These are phyloP conservation scores for Dicaeum eximium DNA, from an alignment of 2,113 vertebrate species.

Conservation along the genomic window DNA sequence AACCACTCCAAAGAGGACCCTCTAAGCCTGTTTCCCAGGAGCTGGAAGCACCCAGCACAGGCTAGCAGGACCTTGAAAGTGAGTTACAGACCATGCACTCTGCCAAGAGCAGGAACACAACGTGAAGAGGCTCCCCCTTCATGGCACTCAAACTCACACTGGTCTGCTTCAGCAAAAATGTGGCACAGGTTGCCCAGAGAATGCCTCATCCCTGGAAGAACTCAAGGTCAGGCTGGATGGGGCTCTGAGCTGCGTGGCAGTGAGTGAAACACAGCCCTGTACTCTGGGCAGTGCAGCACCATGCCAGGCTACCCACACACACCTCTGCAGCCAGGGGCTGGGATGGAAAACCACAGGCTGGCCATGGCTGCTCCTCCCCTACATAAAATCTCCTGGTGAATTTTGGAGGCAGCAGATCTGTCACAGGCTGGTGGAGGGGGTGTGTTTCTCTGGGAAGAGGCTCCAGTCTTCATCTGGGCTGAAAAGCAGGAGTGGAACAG, in stretches of 20 bases:
- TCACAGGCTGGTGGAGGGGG: not conserved
- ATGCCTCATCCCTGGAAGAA: not conserved
- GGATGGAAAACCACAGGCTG: not conserved
- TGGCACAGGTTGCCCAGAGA: not conserved
- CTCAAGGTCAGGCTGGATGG: not conserved
- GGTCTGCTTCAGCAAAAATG: not conserved
- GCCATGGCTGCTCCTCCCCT: not conserved
- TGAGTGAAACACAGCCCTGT: not conserved
- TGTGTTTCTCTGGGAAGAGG: not conserved
- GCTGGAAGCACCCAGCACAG: rapidly evolving
- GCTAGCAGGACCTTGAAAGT: not conserved
- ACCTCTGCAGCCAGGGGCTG: not conserved
- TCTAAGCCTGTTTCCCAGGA: not conserved
- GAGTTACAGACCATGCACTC: not conserved
- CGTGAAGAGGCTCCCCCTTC: not conserved
- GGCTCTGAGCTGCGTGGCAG: rapidly evolving
- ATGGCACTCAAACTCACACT: not conserved
- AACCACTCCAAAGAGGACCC: not conserved
- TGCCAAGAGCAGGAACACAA: not conserved
- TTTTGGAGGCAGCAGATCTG: rapidly evolving
- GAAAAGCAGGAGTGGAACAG: not conserved
- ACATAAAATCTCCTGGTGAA: not conserved
- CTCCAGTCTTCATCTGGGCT: not conserved
- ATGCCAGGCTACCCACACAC: not conserved
- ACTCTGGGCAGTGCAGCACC: not conserved